Base-by-base conservation (phyloP, 92 coral and sea anemone species). In the Epizoanthus ramosus region DNA sequence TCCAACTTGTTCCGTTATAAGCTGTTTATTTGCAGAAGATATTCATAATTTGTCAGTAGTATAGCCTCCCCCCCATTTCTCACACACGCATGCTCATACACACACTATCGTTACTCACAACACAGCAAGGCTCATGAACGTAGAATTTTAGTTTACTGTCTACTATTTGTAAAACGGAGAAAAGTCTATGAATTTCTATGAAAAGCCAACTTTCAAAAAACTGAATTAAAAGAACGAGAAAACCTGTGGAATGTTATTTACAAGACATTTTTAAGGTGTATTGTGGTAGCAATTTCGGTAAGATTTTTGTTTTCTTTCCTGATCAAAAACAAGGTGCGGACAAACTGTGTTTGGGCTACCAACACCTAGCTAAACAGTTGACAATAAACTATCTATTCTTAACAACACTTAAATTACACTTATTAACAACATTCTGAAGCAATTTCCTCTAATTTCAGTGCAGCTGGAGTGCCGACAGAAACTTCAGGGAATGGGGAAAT, bases 21-120 rank as follows among this genome's bases (percentile, higher is more conserved):
- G 53, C 53, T 47, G 53, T 66, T 66, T 66, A 66, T 66, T 65
- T 66, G 71, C 47, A 13, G 45, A 66, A 33, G 19, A 31, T 66
- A 41, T 33, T 66, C 12, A 66, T 66, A 66, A 66, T 31, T 66
- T 66, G 25, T 16, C 71, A 66, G 25, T 66, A 66, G 14, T 23
- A 0, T 12, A 9, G n/a, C 71, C 45, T 14, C 50, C 71, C 50
- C 50, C n/a, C 45, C 71, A 16, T 6, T 67, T 41, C 71, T 67
- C 50, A 67, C 8, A 35, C 39, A 28, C 71, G 16, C 17, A 3
- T 28, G 31, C 31, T 28, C 31, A 33, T 12, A 37, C 43, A 15
- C 71, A 19, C n/a, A 3, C 64, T 59, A 12, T 65, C 54, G 31
- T 67, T 8, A 67, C 71, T 67, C 71, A 33, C 21, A 14, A 25